phyloP scores from a whole-genome alignment of 2,888 invertebrate genomes.

The Sarcophaga rosellei region DNA sequence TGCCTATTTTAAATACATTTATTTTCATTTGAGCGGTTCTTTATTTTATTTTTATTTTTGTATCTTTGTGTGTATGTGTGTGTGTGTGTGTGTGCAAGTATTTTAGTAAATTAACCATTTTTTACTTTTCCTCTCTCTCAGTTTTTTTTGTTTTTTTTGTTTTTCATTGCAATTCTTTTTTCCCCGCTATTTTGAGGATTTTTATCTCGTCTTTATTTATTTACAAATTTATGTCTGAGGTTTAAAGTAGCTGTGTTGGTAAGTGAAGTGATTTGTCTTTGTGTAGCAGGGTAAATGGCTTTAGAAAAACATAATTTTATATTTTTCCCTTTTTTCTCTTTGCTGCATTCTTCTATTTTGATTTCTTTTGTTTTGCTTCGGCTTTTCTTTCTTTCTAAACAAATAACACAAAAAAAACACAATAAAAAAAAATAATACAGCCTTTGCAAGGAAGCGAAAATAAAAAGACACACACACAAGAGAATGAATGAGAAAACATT shows the following conservation, averaged over 20 bases:
- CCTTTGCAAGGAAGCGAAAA: background rate
- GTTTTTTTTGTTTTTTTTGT: too few species aligned
- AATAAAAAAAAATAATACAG: slow-evolving; percentile 2
- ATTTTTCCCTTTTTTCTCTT: background rate
- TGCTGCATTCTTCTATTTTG: slow-evolving; percentile 13
- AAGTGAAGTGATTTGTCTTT: slow-evolving; percentile 57
- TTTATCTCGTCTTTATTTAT: slow-evolving; percentile 39
- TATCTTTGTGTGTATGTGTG: background rate
- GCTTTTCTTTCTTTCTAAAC: background rate
- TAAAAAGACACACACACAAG: background rate
- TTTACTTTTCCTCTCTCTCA: background rate
- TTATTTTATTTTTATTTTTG: background rate
- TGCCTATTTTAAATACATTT: background rate
- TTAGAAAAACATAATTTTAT: slow-evolving; percentile 24
- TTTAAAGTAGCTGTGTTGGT: slow-evolving; percentile 32
- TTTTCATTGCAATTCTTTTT: background rate
- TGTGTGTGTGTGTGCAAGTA: background rate
- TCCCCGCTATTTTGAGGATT: background rate
- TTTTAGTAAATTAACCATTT: slow-evolving; percentile 5
- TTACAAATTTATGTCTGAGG: slow-evolving; percentile 38
- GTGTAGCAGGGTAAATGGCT: slow-evolving; percentile 56
- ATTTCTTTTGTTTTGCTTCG: background rate
- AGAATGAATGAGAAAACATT: slow-evolving; percentile 44
- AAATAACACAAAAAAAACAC: too few species aligned
- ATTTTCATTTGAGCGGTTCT: background rate